Base-by-base conservation (phyloP, 2,888 invertebrate species). In the Apomyelois bistriatella region DNA sequence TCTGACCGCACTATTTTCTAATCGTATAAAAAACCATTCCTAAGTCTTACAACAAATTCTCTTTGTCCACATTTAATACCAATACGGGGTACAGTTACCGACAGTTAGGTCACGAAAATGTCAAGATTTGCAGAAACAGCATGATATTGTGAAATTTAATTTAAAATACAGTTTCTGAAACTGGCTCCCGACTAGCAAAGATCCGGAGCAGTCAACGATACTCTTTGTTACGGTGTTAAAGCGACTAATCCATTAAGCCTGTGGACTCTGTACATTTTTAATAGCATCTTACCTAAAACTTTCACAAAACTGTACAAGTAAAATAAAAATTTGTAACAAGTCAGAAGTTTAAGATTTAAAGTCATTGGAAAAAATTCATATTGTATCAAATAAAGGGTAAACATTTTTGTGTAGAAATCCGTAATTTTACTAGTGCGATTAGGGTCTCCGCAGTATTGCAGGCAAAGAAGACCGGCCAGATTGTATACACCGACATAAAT, bases 1-100 rank as follows among this genome's bases (percentile, higher is more conserved):
- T 65, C 64, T 65, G 60, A 57, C 50, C 53, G 56, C 58, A 57
- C 58, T 55, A 38, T 52, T 36, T 48, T 40, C 13, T 46, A 16
- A 28, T n/a, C 4, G 32, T 22, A 22, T 16, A 49, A 42, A 36
- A 37, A 49, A 36, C 4, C 16, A n/a, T 16, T 16, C 16, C 15
- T 10, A 5, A 28, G n/a, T 30, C 37, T 17, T 13, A 3, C 32
- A 35, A 10, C 15, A 15, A 22, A 35, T 9, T 35, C 12, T 16
- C 15, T 46, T 32, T 46, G 46, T 46, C 9, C 7, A 35, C 32
- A 16, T 16, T 46, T 35, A 16, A 40, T 16, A n/a, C 12, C n/a
- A 37, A 12, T 37, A 12, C 37, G 12, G n/a, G 22, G 10, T 37
- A 37, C 37, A 12, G n/a, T 42, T 43, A 46, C 2, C 13, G 16